phyloP scores from a whole-genome alignment of 2,113 vertebrate genomes.

The Arvicanthis niloticus region DNA sequence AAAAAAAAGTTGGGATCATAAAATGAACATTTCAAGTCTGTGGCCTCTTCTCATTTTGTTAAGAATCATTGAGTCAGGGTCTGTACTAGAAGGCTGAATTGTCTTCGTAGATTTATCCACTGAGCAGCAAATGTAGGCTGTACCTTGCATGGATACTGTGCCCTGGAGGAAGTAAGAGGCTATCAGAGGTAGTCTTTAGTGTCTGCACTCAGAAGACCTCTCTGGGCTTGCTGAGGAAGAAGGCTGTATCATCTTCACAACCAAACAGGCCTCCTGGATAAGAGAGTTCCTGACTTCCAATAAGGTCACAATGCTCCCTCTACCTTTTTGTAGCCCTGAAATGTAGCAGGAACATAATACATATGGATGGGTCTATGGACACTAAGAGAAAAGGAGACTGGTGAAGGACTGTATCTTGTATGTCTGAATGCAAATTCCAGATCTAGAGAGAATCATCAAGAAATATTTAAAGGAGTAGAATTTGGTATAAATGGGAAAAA shows the following conservation, averaged over 20 bases:
- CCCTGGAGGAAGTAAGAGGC: background rate
- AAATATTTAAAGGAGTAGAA: slow-evolving; percentile 27
- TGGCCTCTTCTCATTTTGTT: background rate
- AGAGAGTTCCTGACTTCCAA: background rate
- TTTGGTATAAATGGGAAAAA: background rate
- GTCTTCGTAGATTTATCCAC: background rate
- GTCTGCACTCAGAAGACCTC: background rate
- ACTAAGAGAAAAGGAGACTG: background rate
- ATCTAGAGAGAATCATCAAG: background rate
- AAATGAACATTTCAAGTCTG: slow-evolving; percentile 15
- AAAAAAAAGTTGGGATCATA: background rate
- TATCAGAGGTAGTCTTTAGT: background rate
- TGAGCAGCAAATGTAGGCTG: background rate
- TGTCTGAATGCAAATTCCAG: background rate
- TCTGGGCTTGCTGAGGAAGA: background rate
- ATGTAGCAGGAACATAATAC: background rate
- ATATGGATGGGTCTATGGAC: background rate
- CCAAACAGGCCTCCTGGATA: background rate
- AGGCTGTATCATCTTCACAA: background rate
- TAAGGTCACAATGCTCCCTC: background rate
- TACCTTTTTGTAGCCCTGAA: background rate
- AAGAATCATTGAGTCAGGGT: background rate
- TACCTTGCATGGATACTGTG: background rate
- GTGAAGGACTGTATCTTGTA: background rate
- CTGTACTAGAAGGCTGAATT: background rate